Evolutionary conservation across 2,113 vertebrate species (phyloP).

Genomic region (Pedetes capensis): DNA sequence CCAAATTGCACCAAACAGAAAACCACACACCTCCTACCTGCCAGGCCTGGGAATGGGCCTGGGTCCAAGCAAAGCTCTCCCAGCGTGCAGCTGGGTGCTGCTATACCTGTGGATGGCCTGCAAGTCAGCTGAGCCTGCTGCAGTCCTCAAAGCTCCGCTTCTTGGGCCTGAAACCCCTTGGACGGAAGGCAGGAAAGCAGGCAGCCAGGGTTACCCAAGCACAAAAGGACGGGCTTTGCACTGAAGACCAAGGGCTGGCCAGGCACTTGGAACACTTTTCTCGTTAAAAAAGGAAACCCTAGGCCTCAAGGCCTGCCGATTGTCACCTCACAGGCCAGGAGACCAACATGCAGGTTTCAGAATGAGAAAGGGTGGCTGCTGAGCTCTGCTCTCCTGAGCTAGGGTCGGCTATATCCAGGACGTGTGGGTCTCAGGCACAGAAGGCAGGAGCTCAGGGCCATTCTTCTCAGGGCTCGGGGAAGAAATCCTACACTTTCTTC

Average conservation of each 20-base stretch:
- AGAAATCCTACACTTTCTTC: background rate
- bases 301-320: background rate
- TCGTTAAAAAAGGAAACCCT: background rate
- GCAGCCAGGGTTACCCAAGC: background rate
- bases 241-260: background rate
- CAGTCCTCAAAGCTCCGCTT: background rate
- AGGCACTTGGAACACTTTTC: conserved; percentile 56
- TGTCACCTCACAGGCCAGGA: background rate
- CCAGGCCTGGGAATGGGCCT: background rate
- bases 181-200: background rate
- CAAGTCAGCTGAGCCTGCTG: background rate
- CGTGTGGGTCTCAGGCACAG: background rate
- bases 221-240: background rate
- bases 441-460: background rate
- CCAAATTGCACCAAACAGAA: background rate
- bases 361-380: background rate
- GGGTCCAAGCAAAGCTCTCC: background rate
- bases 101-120: background rate
- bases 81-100: background rate
- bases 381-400: background rate
- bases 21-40: background rate
- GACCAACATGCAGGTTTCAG: background rate
- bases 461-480: background rate
- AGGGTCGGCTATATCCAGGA: background rate
- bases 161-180: background rate